These are phyloP conservation scores for Linnaemya vulpina DNA, from an alignment of 2,888 invertebrate genomes.

Conservation along the genomic window DNA sequence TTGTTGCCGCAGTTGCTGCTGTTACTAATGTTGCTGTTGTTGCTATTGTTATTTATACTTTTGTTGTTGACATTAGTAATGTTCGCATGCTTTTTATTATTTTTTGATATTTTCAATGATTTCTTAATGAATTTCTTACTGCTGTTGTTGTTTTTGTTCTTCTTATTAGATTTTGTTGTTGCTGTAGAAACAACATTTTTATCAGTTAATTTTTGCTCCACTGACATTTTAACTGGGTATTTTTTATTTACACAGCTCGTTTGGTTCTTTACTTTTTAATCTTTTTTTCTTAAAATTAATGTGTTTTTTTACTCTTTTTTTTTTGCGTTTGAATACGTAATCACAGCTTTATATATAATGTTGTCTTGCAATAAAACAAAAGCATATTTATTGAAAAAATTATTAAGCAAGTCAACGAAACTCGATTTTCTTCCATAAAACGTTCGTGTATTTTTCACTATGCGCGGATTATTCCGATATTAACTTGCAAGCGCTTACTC, in stretches of 20 bases:
- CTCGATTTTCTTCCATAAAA: conserved; percentile 57
- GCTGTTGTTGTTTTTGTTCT: conserved; percentile 48
- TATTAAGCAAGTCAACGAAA: conserved; percentile 59
- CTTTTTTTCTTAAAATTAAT: conserved; percentile 18
- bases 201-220: conserved; percentile 64
- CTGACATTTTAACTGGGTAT: conserved; percentile 59
- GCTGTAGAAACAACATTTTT: conserved; percentile 41
- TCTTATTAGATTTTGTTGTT: conserved; percentile 51
- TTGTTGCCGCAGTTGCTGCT: conserved; percentile 39
- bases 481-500: conserved; percentile 72
- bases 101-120: conserved; percentile 53
- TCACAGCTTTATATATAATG: conserved; percentile 54
- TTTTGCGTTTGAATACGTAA: conserved; percentile 63
- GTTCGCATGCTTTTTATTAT: conserved; percentile 41
- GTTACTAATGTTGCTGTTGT: not conserved
- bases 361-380: conserved; percentile 52
- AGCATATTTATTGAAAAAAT: conserved; percentile 47
- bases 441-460: conserved; percentile 8
- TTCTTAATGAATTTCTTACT: conserved; percentile 60
- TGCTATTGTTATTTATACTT: conserved; percentile 42
- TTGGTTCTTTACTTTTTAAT: conserved; percentile 21
- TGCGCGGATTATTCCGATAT: conserved; percentile 36
- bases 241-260: conserved; percentile 23
- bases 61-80: conserved; percentile 51
- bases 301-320: conserved; percentile 15